Evolutionary conservation across 2,888 invertebrate species (phyloP).

Genomic region (Phorcus lineatus): DNA sequence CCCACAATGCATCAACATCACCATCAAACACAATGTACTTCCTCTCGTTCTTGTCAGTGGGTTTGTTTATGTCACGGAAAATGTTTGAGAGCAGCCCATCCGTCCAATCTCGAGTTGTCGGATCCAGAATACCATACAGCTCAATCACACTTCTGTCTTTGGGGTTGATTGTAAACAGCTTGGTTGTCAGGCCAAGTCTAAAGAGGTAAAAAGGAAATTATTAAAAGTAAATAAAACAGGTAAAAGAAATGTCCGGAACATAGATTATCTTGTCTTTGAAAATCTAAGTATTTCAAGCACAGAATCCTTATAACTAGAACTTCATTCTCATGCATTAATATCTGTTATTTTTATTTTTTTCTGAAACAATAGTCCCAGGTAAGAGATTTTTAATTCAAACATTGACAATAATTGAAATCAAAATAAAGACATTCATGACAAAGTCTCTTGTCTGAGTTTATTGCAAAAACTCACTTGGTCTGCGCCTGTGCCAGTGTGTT

Average conservation of each 20-base stretch:
- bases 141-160: slow-evolving; percentile 93
- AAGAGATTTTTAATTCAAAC: too few species aligned
- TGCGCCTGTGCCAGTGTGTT: slow-evolving; percentile 87
- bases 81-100: slow-evolving; percentile 93
- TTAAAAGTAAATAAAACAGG: too few species aligned
- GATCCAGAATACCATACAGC: slow-evolving; percentile 91
- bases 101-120: slow-evolving; percentile 92
- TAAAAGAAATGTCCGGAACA: too few species aligned
- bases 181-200: slow-evolving; percentile 85
- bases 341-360: too few species aligned
- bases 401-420: too few species aligned
- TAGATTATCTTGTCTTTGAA: too few species aligned
- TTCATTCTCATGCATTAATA: too few species aligned
- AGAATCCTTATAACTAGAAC: too few species aligned
- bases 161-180: slow-evolving; percentile 88
- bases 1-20: slow-evolving; percentile 95
- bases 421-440: too few species aligned
- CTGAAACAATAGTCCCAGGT: too few species aligned
- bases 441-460: too few species aligned
- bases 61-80: slow-evolving; percentile 92
- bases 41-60: slow-evolving; percentile 83
- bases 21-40: slow-evolving; percentile 93
- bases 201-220: not conserved
- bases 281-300: too few species aligned
- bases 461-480: slow-evolving; percentile 76